Conservation (phyloP, 2,888 invertebrate species). For the Drosophila macrothrix region DNA sequence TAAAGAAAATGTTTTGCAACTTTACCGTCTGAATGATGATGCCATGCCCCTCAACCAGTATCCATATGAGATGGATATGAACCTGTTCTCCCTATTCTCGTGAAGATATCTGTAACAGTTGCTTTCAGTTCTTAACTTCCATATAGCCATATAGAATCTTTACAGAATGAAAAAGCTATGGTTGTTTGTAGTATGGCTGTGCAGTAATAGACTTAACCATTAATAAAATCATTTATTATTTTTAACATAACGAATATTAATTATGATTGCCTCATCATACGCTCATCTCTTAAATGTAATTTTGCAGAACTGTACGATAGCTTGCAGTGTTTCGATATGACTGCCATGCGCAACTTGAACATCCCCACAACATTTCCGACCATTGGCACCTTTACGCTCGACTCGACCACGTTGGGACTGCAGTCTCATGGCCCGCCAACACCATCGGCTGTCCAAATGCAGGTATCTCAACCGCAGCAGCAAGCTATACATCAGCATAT, state of each 20-base stretch:
- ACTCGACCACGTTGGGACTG: slow-evolving; percentile 78
- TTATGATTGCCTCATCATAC: background rate
- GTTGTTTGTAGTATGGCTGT: background rate
- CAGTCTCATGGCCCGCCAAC: slow-evolving; percentile 61
- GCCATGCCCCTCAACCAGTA: background rate
- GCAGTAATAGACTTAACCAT: background rate
- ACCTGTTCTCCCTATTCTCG: background rate
- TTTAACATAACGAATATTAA: background rate
- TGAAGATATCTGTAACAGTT: background rate
- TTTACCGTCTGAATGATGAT: background rate
- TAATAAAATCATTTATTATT: background rate
- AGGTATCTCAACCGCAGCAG: slow-evolving; percentile 58
- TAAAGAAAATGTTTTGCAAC: background rate
- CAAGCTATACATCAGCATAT: slow-evolving; percentile 22
- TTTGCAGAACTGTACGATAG: slow-evolving; percentile 84
- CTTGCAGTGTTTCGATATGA: slow-evolving; percentile 84
- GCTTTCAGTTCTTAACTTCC: background rate
- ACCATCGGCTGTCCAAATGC: slow-evolving; percentile 59
- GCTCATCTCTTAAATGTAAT: background rate
- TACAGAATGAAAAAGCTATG: background rate
- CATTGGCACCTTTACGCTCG: slow-evolving; percentile 85
- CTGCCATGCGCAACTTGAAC: slow-evolving; percentile 84
- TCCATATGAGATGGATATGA: background rate
- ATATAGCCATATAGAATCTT: background rate
- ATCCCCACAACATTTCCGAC: slow-evolving; percentile 85